Conservation (phyloP, 2,888 invertebrate genomes). For the Sinhomidia bicolor region DNA sequence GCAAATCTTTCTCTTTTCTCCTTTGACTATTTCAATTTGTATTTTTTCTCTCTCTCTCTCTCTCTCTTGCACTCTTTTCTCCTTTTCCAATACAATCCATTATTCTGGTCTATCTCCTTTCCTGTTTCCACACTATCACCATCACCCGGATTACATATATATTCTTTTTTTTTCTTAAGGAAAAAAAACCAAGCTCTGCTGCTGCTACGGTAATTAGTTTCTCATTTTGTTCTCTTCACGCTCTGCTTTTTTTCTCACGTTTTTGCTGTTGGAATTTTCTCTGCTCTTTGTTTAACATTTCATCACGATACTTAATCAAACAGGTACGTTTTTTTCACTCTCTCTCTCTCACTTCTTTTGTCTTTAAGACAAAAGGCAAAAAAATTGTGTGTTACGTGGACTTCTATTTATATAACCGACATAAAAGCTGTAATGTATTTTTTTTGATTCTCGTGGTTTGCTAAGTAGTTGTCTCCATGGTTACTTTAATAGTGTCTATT, state of each 20-base stretch:
- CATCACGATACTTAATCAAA: constrained; percentile 8
- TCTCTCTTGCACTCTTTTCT: background rate
- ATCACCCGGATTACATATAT: background rate
- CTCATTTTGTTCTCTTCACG: constrained; percentile 23
- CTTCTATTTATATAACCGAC: too few relatives aligned
- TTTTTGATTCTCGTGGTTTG: too few relatives aligned
- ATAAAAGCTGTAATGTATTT: too few relatives aligned
- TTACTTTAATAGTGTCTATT: background rate
- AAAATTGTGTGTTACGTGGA: too few relatives aligned
- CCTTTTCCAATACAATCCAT: background rate
- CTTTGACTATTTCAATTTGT: constrained; percentile 9
- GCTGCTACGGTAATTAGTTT: constrained; percentile 27
- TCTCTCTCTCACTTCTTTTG: too few relatives aligned
- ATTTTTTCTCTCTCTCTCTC: background rate
- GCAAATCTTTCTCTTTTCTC: constrained; percentile 15
- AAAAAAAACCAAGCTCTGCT: background rate
- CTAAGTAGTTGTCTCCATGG: background rate
- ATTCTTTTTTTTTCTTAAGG: background rate
- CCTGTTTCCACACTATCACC: background rate
- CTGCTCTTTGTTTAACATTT: background rate
- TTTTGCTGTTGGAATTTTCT: too few relatives aligned
- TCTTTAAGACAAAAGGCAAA: too few relatives aligned
- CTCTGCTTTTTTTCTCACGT: constrained; percentile 25
- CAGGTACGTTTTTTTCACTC: background rate
- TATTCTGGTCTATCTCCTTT: constrained; percentile 15